phyloP scores from a whole-genome alignment of 37 sponge, comb jelly and placozoan species.

The Geodia barretti region DNA sequence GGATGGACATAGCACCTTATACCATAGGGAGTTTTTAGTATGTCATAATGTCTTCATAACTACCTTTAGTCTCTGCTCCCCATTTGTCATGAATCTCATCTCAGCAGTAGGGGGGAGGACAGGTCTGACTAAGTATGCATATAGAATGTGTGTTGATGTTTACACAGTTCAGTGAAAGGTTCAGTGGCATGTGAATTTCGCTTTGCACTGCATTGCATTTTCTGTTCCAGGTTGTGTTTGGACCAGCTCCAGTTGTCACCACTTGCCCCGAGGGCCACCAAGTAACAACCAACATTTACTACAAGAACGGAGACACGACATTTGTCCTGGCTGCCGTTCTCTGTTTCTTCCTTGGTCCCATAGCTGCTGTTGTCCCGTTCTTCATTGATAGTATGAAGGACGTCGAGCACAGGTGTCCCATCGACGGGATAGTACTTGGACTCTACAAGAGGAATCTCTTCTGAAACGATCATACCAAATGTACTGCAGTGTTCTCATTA shows the following conservation, averaged over 20 bases:
- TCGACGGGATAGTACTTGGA: slow-evolving; percentile 35
- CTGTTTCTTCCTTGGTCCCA: slow-evolving; percentile 8
- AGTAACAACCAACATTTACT: neutral
- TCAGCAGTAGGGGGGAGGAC: too few species aligned
- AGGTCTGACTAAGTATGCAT: too few species aligned
- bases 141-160: too few species aligned
- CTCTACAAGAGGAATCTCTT: slow-evolving; percentile 10
- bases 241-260: neutral
- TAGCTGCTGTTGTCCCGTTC: slow-evolving; percentile 22
- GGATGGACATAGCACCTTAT: too few species aligned
- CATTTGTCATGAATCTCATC: too few species aligned
- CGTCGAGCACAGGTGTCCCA: slow-evolving; percentile 34
- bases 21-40: too few species aligned
- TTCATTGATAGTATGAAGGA: slow-evolving; percentile 29
- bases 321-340: slow-evolving; percentile 13
- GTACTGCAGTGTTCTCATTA: neutral
- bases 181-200: too few species aligned
- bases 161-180: too few species aligned
- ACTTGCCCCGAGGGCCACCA: neutral
- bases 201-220: too few species aligned
- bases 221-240: neutral
- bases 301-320: slow-evolving; percentile 20
- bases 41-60: too few species aligned
- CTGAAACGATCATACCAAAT: neutral
- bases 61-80: too few species aligned